phyloP scores from a whole-genome alignment of 2,888 invertebrate genomes.

The Dryobota labecula region DNA sequence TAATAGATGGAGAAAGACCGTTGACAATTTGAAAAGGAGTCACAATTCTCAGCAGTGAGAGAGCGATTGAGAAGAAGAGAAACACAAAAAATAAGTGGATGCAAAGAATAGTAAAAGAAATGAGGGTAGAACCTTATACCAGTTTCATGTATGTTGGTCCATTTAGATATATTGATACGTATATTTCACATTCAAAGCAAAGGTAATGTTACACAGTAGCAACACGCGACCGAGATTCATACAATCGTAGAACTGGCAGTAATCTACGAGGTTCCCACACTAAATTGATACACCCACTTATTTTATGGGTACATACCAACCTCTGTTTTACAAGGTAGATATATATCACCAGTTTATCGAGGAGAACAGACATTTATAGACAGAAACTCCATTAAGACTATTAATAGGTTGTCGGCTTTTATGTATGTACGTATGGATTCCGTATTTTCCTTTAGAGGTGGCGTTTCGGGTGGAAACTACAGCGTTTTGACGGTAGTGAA shows the following conservation, averaged over 20 bases:
- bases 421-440: slow-evolving; percentile 53
- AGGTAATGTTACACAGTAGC: slow-evolving; percentile 23
- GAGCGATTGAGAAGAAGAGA: too few species aligned
- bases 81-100: neutral
- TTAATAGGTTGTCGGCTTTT: slow-evolving; percentile 65
- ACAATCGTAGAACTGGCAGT: slow-evolving; percentile 23
- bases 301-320: slow-evolving; percentile 44
- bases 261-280: slow-evolving; percentile 39
- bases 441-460: slow-evolving; percentile 52
- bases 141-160: neutral
- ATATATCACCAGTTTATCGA: slow-evolving; percentile 67
- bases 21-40: too few species aligned
- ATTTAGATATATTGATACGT: neutral
- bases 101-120: neutral
- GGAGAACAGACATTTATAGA: slow-evolving; percentile 66
- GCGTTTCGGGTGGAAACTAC: slow-evolving; percentile 46
- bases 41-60: too few species aligned
- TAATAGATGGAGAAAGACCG: too few species aligned
- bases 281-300: slow-evolving; percentile 55
- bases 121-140: neutral
- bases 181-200: slow-evolving; percentile 13
- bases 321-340: slow-evolving; percentile 60
- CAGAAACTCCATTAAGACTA: slow-evolving; percentile 65
- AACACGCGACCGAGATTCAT: slow-evolving; percentile 41
- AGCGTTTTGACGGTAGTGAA: slow-evolving; percentile 40